Evolutionary conservation across 2,888 invertebrate species (phyloP), one percentile per base, ranked within the genome.

Genomic region (Kryphioiulus occultus): DNA sequence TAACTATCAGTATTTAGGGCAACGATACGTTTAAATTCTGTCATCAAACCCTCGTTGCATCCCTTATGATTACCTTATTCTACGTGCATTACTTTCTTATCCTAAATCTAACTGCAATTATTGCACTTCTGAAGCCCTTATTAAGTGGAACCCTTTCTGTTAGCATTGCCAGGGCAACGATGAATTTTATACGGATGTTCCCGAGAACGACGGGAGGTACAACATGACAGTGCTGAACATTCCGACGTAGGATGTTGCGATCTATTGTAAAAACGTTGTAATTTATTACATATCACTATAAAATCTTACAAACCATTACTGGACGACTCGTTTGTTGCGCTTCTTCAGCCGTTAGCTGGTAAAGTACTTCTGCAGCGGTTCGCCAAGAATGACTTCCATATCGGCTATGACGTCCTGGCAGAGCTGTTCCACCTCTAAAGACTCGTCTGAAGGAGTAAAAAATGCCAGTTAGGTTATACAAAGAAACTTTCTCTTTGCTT

Each of bases 361-460:
- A 90, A 93, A 93, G 89, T 93, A 93, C 89, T 92, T 92, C 91
- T 97, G 96, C 44, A 98, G 93, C 0, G 98, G 96, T 93, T 98
- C 98, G 4, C 97, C 98, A 0, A 98, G 93, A 90, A 97, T 95
- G 88, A 94, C 94, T 91, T 98, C 98, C 90, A 98, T 93, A 90
- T 96, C 95, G 89, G 95, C 94, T 4, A 98, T 95, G 3, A 96
- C 95, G 89, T 94, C 94, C 90, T 96, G 96, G 1, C 96, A 96
- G 83, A 94, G 94, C 82, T 94, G 93, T 91, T 98, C 98, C 53
- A 98, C 97, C 47, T 93, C 94, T 89, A 95, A 95, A 89, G 90
- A 90, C 35, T 92, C 92, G 90, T 92, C 92, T 92, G 90, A 85
- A 26, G 17, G n/a, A 53, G 44, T n/a, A n/a, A 44, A 85, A 47